A percentile compares a stretch with the other conserved stretches of the same genome.
Conservation (phyloP, 2,888 invertebrate genomes). For the Pristionchus entomophagus region DNA sequence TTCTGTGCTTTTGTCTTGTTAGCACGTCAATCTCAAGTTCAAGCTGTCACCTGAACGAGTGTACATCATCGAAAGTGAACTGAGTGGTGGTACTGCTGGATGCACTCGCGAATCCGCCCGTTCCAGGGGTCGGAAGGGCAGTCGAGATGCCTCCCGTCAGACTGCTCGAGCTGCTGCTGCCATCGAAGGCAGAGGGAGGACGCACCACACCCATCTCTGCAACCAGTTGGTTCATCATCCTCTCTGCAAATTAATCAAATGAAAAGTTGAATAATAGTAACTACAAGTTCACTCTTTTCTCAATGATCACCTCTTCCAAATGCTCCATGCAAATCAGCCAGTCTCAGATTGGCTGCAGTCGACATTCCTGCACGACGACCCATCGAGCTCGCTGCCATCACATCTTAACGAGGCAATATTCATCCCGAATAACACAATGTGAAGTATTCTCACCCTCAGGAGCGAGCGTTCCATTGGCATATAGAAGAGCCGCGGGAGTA, state of each 20-base stretch:
- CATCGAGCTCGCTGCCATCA: background rate
- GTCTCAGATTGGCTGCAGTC: background rate
- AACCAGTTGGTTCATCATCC: background rate
- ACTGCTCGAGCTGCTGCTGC: conserved; percentile 20
- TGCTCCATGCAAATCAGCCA: background rate
- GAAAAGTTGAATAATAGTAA: background rate
- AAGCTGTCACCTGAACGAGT: background rate
- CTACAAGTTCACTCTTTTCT: background rate
- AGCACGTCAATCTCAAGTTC: background rate
- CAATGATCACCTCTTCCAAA: conserved; percentile 12
- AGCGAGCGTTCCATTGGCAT: conserved; percentile 16
- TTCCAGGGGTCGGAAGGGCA: background rate
- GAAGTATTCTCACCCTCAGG: background rate
- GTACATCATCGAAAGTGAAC: conserved; percentile 19
- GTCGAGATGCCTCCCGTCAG: background rate
- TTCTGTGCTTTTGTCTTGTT: background rate
- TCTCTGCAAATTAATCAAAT: background rate
- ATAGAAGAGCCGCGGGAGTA: conserved; percentile 19
- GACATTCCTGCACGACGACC: background rate
- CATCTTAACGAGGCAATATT: background rate
- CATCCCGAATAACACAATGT: background rate
- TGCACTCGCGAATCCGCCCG: conserved; percentile 26
- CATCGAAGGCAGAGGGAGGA: conserved; percentile 20
- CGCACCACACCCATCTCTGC: background rate
- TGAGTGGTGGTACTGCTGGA: conserved; percentile 35